phyloP scores from a whole-genome alignment of 2,113 vertebrate genomes.

The Formicarius rufipectus region DNA sequence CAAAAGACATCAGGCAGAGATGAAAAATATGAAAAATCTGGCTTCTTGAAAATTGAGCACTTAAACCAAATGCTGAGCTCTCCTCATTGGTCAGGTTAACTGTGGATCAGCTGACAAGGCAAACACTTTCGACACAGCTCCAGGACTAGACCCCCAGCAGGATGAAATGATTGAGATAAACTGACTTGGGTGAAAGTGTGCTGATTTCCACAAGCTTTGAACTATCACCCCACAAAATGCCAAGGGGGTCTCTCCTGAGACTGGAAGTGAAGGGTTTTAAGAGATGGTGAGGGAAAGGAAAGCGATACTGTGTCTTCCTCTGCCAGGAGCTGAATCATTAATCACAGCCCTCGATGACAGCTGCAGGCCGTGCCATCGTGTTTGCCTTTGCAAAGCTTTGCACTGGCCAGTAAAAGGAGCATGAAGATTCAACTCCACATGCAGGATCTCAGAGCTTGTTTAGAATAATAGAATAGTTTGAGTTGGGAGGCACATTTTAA shows the following conservation, averaged over 20 bases:
- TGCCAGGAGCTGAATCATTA: not conserved
- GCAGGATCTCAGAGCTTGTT: not conserved
- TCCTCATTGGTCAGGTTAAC: not conserved
- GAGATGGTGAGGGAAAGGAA: not conserved
- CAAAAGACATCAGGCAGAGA: not conserved
- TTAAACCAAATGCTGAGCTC: not conserved
- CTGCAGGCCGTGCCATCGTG: not conserved
- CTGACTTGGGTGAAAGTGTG: not conserved
- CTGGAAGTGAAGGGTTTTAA: not conserved
- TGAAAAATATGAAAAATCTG: not conserved
- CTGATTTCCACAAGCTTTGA: not conserved
- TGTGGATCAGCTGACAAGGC: not conserved
- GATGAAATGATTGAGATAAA: not conserved
- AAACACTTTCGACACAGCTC: not conserved
- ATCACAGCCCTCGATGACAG: not conserved
- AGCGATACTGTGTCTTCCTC: not conserved
- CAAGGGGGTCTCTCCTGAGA: not conserved
- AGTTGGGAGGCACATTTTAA: not conserved
- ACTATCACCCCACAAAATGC: rapidly evolving
- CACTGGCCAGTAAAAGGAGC: not conserved
- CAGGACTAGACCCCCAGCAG: not conserved
- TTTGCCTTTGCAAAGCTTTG: not conserved
- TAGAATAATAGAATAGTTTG: not conserved
- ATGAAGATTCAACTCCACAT: not conserved
- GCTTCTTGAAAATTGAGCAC: not conserved